Conservation (phyloP, 2,113 vertebrate species). For the Elaphurus davidianus region DNA sequence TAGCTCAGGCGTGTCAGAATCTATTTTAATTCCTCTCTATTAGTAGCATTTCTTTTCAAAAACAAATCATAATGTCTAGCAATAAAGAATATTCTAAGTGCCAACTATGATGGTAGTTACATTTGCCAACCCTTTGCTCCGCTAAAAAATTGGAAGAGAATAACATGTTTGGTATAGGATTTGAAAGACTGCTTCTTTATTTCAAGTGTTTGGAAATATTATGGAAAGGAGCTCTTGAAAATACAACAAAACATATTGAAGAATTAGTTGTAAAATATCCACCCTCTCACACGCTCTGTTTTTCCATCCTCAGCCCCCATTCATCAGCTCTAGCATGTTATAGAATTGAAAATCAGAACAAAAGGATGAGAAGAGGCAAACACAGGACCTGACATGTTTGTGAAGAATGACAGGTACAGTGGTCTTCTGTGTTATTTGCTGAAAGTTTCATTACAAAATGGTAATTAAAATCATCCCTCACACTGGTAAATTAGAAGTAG, state of each 20-base stretch:
- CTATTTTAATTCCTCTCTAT: neutral
- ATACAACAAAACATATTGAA: neutral
- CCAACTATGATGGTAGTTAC: neutral
- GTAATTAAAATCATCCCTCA: conserved; percentile 36
- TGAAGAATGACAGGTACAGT: neutral
- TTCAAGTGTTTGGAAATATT: neutral
- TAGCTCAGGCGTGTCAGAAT: neutral
- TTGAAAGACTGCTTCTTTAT: neutral
- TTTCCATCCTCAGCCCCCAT: neutral
- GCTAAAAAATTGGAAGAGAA: neutral
- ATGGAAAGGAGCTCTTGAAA: neutral
- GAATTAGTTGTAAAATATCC: neutral
- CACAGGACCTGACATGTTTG: neutral
- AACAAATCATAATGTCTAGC: neutral
- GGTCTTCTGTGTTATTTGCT: conserved; percentile 11
- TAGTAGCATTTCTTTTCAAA: neutral
- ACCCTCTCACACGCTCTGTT: neutral
- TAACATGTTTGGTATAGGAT: neutral
- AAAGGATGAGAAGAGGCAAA: neutral
- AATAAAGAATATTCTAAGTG: neutral
- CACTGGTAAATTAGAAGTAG: neutral
- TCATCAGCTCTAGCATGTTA: neutral
- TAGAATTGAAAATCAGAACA: neutral
- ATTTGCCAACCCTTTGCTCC: neutral
- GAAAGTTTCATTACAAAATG: neutral